Evolutionary conservation across 2,888 invertebrate species (phyloP), one percentile per base, ranked within the genome.

Genomic region (Volucella inanis): DNA sequence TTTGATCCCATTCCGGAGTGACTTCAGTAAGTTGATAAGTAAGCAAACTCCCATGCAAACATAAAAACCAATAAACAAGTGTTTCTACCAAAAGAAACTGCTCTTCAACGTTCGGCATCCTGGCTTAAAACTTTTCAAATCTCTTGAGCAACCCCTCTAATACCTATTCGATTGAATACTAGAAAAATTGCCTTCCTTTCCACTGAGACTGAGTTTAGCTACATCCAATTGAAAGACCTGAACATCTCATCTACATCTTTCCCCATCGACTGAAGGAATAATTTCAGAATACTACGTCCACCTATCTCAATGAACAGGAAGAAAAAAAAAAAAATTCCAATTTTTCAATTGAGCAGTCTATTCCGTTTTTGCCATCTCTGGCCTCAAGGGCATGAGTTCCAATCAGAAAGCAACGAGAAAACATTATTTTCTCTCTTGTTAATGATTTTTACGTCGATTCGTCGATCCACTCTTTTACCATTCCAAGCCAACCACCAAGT

Each of bases 271-370:
- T 31, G 1, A 8, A 12, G 6, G n/a, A 45, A 4, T 45, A 4
- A 12, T n/a, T 45, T 45, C n/a, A n/a, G n/a, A 45, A 4, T 45
- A 0, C 45, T 2, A 10, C 14, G 1, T 22, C 45, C 43, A 15
- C 6, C 11, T 45, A 8, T 22, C 10, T 45, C 54, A 45, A 59
- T 49, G 52, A 72, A 72, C 43, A 11, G n/a, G n/a, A n/a, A n/a
- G n/a, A 47, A 39, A 38, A 31, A 31, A 6, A 6, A 4, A 31
- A 6, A 0, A 6, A 6, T 31, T 68, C 54, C 70, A 68, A 43
- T 68, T 68, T 68, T 68, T 55, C 54, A 57, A 70, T 49, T 57
- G 57, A 71, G 50, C 50, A 59, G 50, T 41, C 50, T 15, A 22
- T 15, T 41, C 38, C n/a, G 6, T 31, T 31, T 18, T 38, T 10